phyloP scores from a whole-genome alignment of 2,888 invertebrate genomes.

The Oscheius onirici region DNA sequence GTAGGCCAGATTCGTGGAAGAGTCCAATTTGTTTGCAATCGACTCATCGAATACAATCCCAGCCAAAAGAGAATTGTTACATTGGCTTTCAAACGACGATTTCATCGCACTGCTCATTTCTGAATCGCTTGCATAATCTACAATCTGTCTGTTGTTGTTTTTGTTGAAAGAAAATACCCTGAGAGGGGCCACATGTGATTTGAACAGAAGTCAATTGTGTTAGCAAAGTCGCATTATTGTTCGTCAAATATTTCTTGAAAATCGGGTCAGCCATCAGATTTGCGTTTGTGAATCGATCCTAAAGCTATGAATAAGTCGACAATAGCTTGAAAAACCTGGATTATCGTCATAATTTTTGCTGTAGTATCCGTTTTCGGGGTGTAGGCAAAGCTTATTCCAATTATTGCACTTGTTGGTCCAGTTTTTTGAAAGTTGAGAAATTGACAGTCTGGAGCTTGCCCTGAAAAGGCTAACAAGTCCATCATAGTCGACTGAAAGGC shows the following conservation, averaged over 20 bases:
- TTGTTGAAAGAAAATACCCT: too few relatives aligned
- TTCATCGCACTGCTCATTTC: conserved; percentile 71
- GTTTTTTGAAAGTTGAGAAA: conserved; percentile 44
- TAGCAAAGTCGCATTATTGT: not conserved
- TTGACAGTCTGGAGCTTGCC: conserved; percentile 38
- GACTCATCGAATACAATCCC: conserved; percentile 64
- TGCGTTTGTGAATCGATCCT: conserved; percentile 19
- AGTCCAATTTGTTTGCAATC: conserved; percentile 37
- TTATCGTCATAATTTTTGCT: conserved; percentile 42
- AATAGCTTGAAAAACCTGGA: conserved; percentile 6
- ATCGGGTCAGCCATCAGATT: not conserved
- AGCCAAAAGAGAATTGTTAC: conserved; percentile 59
- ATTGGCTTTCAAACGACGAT: conserved; percentile 52
- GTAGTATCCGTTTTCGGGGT: conserved; percentile 48
- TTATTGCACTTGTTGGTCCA: not conserved
- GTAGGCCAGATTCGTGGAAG: conserved; percentile 44
- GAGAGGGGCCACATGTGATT: not conserved
- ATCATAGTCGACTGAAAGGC: conserved; percentile 41
- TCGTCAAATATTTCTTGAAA: not conserved
- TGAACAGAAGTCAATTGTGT: not conserved
- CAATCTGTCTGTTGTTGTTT: conserved; percentile 27
- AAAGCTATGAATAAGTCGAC: not conserved
- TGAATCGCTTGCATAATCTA: conserved; percentile 72
- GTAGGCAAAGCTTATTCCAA: conserved; percentile 52
- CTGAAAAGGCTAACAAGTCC: conserved; percentile 36